Percentiles rank a stretch among this genome's conserved stretches.
Conservation (phyloP, 2,888 invertebrate genomes). For the Philereme vetulata region DNA sequence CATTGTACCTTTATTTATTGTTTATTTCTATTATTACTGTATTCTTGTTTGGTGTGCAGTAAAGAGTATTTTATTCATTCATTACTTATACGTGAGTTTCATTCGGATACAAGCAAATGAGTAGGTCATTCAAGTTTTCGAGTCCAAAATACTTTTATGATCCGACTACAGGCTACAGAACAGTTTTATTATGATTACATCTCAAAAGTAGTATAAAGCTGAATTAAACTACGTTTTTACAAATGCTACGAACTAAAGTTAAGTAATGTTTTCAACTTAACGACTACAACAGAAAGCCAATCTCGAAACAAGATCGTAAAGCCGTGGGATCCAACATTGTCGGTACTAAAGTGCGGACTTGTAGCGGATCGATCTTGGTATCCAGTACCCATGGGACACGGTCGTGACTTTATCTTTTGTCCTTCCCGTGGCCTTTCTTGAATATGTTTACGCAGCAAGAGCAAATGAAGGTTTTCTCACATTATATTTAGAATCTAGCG, state of each 20-base stretch:
- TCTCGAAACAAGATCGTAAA: constrained; percentile 33
- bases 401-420: constrained; percentile 46
- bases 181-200: constrained; percentile 18
- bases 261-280: constrained; percentile 26
- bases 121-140: too few relatives aligned
- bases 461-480: neutral
- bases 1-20: too few relatives aligned
- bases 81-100: too few relatives aligned
- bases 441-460: constrained; percentile 33
- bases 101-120: too few relatives aligned
- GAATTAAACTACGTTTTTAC: constrained; percentile 21
- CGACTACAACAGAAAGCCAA: constrained; percentile 30
- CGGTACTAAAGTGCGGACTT: constrained; percentile 20
- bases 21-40: too few relatives aligned
- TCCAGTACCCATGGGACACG: constrained; percentile 44
- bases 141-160: too few relatives aligned
- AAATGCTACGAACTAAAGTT: constrained; percentile 16
- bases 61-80: too few relatives aligned
- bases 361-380: constrained; percentile 32
- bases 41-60: too few relatives aligned
- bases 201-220: constrained; percentile 1
- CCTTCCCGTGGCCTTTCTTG: constrained; percentile 32
- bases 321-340: constrained; percentile 29
- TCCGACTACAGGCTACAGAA: neutral
- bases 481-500: too few relatives aligned